phyloP scores from a whole-genome alignment of 2,797 vertebrate genomes.

The Pseudochirops corinnae region DNA sequence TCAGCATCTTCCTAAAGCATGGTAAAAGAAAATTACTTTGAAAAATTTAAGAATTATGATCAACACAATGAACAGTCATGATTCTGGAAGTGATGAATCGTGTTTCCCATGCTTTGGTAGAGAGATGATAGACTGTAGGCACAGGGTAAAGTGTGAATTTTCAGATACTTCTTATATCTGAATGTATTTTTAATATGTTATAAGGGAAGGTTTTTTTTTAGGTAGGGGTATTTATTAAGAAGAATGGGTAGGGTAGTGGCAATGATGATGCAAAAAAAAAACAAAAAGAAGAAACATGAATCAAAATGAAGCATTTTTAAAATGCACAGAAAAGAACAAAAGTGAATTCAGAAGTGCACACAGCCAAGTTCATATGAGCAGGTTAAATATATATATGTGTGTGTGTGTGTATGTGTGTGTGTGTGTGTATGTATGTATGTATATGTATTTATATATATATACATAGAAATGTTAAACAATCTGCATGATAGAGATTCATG shows the following conservation, averaged over 20 bases:
- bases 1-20: not conserved
- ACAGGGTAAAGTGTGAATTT: not conserved
- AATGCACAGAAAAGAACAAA: not conserved
- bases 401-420: too few relatives aligned
- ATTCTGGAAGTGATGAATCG: not conserved
- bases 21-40: not conserved
- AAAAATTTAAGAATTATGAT: not conserved
- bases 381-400: not conserved
- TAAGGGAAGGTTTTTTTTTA: not conserved
- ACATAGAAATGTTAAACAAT: not conserved
- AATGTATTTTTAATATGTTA: not conserved
- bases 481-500: not conserved
- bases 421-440: too few relatives aligned
- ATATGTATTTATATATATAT: too few relatives aligned
- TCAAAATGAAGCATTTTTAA: not conserved
- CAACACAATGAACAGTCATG: not conserved
- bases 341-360: not conserved
- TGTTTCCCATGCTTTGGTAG: not conserved
- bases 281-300: not conserved
- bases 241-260: not conserved
- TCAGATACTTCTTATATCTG: not conserved
- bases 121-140: not conserved
- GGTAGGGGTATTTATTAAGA: not conserved
- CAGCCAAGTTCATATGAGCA: not conserved
- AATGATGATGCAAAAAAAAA: not conserved